Evolutionary conservation across 2,888 invertebrate genomes (phyloP), one percentile per base, ranked within the genome.

Genomic region (Tetrapedia diversipes): DNA sequence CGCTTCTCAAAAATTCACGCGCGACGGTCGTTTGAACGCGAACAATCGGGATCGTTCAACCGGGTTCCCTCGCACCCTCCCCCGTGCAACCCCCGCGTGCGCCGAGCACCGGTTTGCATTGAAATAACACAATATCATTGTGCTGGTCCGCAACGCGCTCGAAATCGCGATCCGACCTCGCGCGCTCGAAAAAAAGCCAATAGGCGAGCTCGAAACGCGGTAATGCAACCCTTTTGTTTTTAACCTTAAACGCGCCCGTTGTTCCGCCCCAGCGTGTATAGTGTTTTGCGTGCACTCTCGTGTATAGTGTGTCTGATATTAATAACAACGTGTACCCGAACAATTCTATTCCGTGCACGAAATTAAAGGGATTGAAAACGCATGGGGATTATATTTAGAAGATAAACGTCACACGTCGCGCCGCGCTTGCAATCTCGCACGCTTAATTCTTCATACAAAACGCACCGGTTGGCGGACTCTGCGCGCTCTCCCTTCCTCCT

Each of bases 361-460:
- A 73, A 69, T 56, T 60, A 54, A 61, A 49, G 10, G 19, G 54
- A 34, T 56, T 27, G 60, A 34, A 49, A 47, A 54, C n/a, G 11
- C 41, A 34, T 1, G 19, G 1, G 34, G 32, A 14, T n/a, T 24
- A 39, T 59, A 73, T 73, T 75, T 64, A 39, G 49, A 56, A 41
- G 47, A 47, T 65, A 75, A 74, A 65, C 59, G 59, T 19, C 19
- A 34, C 53, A 54, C 59, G 34, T 22, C 27, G 24, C 64, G n/a
- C n/a, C 32, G 4, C 4, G 39, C 43, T 22, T 53, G 59, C 47
- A 72, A 65, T 75, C 45, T 64, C 59, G n/a, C 22, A 22, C 24
- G 65, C 47, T 73, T 65, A 75, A 65, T 73, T 74, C 51, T 57
- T 74, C 43, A 51, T 51, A 32, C 1, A 8, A 19, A 22, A 27